phyloP scores from a whole-genome alignment of 2,113 vertebrate genomes.

The Stigmatopora nigra region DNA sequence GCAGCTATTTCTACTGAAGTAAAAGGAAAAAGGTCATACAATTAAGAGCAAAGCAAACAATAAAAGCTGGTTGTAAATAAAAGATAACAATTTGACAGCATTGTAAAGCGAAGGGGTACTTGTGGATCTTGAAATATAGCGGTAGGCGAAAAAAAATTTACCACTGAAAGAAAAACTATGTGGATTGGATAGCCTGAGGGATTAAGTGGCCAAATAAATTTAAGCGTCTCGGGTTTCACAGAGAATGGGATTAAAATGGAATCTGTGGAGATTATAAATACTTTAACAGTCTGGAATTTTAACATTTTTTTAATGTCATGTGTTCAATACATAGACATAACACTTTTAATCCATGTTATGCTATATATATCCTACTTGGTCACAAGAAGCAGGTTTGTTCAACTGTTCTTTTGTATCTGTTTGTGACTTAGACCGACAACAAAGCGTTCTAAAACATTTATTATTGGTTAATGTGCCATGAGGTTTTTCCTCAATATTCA shows the following conservation, averaged over 20 bases:
- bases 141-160: neutral
- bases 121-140: neutral
- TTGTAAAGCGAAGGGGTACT: neutral
- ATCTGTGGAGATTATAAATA: slow-evolving; percentile 19
- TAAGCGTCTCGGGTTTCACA: slow-evolving; percentile 29
- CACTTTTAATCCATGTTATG: no score
- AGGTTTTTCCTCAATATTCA: neutral
- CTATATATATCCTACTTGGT: no score
- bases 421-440: no score
- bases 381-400: no score
- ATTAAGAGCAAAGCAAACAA: neutral
- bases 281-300: neutral
- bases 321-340: no score
- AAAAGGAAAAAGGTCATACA: neutral
- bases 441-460: no score
- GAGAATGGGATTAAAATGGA: slow-evolving; percentile 30
- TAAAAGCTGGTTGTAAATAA: neutral
- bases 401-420: no score
- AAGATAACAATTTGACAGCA: no score
- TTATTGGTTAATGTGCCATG: neutral
- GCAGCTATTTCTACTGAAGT: neutral
- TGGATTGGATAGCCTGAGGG: slow-evolving; percentile 33
- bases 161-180: slow-evolving; percentile 29
- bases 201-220: slow-evolving; percentile 31
- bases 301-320: no score